These are phyloP conservation scores for Anodontia alba DNA, from an alignment of 2,888 invertebrate species.

Conservation along the genomic window DNA sequence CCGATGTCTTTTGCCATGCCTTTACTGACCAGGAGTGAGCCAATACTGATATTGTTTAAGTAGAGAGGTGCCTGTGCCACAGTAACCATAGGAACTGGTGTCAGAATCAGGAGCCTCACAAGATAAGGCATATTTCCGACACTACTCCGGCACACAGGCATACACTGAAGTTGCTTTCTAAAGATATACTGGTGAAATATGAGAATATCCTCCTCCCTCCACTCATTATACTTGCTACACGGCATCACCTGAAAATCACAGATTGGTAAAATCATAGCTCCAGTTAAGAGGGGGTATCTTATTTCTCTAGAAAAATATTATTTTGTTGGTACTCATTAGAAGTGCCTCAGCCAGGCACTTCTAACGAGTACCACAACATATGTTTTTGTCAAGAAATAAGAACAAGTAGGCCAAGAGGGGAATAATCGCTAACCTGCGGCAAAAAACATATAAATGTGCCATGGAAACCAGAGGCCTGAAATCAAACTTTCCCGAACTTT, in stretches of 20 bases:
- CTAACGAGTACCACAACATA: too few relatives aligned
- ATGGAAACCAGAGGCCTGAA: too few relatives aligned
- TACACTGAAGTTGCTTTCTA: constrained; percentile 60
- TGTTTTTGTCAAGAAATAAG: too few relatives aligned
- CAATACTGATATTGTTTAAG: constrained; percentile 1
- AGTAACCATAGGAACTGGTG: constrained; percentile 24
- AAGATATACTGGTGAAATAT: constrained; percentile 62
- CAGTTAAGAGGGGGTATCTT: too few relatives aligned
- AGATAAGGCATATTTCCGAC: constrained; percentile 53
- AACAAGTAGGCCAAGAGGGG: too few relatives aligned
- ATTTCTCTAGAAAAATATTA: too few relatives aligned
- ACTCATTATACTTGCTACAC: constrained; percentile 67
- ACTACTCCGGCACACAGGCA: constrained; percentile 43
- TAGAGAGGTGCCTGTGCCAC: not conserved
- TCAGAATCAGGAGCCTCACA: constrained; percentile 61
- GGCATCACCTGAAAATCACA: constrained; percentile 66
- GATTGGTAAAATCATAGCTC: too few relatives aligned
- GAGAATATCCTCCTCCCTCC: constrained; percentile 72
- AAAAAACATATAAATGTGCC: too few relatives aligned
- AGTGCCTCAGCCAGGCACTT: too few relatives aligned
- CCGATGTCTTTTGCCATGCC: constrained; percentile 36
- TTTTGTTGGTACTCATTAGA: too few relatives aligned
- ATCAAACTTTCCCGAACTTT: too few relatives aligned
- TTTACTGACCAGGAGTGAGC: not conserved
- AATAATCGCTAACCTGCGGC: too few relatives aligned